Conservation (phyloP, 2,113 vertebrate species). For the Pandion haliaetus region DNA sequence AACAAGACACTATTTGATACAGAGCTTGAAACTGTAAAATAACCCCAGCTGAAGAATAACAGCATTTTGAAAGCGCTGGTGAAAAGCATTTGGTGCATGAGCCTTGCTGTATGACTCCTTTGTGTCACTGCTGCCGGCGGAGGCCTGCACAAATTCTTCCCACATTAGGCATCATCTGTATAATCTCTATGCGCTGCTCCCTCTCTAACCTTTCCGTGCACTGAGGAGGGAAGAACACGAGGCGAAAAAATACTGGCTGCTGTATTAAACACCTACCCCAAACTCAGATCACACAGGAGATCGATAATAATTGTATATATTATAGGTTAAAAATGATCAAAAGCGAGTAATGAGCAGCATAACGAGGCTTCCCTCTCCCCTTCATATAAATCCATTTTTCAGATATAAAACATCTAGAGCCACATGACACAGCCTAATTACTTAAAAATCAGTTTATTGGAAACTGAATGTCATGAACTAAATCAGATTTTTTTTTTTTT, state of each 20-base stretch:
- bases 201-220: background rate
- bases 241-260: background rate
- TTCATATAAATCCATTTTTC: background rate
- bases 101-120: slow-evolving; percentile 38
- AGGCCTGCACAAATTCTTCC: slow-evolving; percentile 51
- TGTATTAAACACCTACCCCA: background rate
- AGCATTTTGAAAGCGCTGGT: background rate
- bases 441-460: background rate
- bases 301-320: fast-evolving
- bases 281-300: background rate
- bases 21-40: slow-evolving; percentile 8
- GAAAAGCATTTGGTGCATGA: slow-evolving; percentile 36
- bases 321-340: background rate
- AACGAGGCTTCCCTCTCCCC: background rate
- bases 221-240: background rate
- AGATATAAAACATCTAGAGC: background rate
- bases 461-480: background rate
- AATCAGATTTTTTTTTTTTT: background rate
- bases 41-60: slow-evolving; percentile 20
- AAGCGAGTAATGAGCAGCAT: background rate
- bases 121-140: background rate
- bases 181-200: background rate
- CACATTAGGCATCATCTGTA: slow-evolving; percentile 32
- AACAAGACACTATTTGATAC: background rate
- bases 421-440: background rate